phyloP scores from a whole-genome alignment of 2,888 invertebrate species.

The Ethmia dodecea region DNA sequence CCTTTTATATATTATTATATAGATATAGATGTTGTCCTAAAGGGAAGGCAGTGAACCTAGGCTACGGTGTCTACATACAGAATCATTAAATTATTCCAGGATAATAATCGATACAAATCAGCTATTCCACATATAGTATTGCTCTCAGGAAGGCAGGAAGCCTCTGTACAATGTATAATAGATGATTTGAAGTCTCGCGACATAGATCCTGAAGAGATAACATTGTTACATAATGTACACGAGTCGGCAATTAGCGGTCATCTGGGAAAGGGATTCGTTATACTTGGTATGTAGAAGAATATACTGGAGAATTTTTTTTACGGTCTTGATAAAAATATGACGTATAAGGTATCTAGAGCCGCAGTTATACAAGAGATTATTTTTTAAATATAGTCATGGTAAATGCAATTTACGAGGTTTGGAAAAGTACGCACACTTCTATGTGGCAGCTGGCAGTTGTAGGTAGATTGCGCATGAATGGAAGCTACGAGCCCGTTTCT shows the following conservation, averaged over 20 bases:
- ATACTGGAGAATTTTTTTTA: background rate
- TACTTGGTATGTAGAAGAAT: constrained; percentile 37
- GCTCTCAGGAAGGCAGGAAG: constrained; percentile 76
- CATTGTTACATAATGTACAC: constrained; percentile 64
- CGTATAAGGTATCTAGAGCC: background rate
- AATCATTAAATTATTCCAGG: constrained; percentile 23
- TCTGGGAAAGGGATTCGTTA: constrained; percentile 80
- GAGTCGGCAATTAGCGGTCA: constrained; percentile 73
- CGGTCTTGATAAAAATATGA: background rate
- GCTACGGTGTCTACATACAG: background rate
- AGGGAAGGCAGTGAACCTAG: background rate
- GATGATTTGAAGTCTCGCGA: constrained; percentile 37
- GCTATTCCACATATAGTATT: constrained; percentile 65
- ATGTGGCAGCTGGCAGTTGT: too few species aligned
- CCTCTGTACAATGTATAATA: constrained; percentile 46
- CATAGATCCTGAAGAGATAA: constrained; percentile 67
- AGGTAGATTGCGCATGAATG: too few species aligned
- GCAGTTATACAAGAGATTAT: background rate
- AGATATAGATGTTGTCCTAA: background rate
- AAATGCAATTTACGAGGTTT: background rate
- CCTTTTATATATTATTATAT: background rate
- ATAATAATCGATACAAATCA: constrained; percentile 32
- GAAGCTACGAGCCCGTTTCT: too few species aligned
- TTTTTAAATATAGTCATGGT: background rate
- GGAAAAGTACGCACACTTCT: background rate